These are phyloP conservation scores for Drosophila algonquin DNA, from an alignment of 2,888 invertebrate genomes.

Conservation along the genomic window DNA sequence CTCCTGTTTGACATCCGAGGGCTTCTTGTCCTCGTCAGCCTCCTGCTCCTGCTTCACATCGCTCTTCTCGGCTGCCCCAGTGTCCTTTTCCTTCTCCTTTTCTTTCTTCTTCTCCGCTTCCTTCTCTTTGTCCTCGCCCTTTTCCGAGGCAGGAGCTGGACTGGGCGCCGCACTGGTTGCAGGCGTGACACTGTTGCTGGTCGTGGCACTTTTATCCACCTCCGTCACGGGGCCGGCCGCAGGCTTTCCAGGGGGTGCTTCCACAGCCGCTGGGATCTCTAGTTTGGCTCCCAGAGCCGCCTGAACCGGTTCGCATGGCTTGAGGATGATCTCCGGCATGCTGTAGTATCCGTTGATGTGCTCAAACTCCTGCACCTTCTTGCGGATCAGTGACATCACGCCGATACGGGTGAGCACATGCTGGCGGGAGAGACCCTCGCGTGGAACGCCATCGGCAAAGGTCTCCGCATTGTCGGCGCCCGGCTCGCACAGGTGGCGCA, in stretches of 20 bases:
- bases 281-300: constrained; percentile 71
- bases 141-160: constrained; percentile 86
- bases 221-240: constrained; percentile 43
- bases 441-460: constrained; percentile 98
- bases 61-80: constrained; percentile 35
- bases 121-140: constrained; percentile 81
- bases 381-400: constrained; percentile 98
- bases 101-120: constrained; percentile 73
- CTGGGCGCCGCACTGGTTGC: constrained; percentile 90
- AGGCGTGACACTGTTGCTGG: constrained; percentile 87
- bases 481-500: constrained; percentile 99
- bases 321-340: constrained; percentile 96
- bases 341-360: constrained; percentile 98
- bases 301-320: constrained; percentile 89
- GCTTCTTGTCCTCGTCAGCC: constrained; percentile 43
- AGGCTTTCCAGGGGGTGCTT: constrained; percentile 43
- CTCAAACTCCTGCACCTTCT: constrained; percentile 99
- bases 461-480: constrained; percentile 99
- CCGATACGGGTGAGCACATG: constrained; percentile 99
- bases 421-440: constrained; percentile 98
- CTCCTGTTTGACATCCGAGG: constrained; percentile 47
- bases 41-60: constrained; percentile 48
- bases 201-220: constrained; percentile 85
- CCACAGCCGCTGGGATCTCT: constrained; percentile 80
- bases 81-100: constrained; percentile 63